Evolutionary conservation across 2,888 invertebrate species (phyloP), one percentile per base, ranked within the genome.

Genomic region (Stratiomys singularior): DNA sequence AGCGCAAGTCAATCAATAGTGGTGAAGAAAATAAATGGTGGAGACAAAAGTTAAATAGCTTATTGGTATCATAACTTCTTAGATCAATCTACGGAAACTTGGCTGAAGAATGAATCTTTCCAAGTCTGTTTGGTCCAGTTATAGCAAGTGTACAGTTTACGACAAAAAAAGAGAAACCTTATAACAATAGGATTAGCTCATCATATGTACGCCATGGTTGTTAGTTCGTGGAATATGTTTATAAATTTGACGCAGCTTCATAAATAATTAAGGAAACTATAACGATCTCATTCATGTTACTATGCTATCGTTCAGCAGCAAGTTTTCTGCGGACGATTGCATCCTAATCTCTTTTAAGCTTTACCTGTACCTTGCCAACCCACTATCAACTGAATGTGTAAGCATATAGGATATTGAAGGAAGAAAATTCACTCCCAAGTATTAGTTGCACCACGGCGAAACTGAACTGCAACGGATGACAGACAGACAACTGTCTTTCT

Each of bases 401-500:
- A 5, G 9, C 3, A 37, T 37, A 37, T 37, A 3, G 9, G 9
- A 37, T 37, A 37, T 37, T 9, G 37, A 37, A 37, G 37, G 37
- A 21, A 67, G 46, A 4, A 30, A 72, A 72, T 74, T 60, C 58
- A 74, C 74, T 74, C 60, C 74, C 58, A 58, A 37, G 56, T 37
- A 37, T 67, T 21, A 58, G 37, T 60, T 74, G 60, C 60, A 74
- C 23, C 74, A 74, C 28, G 30, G 27, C 60, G 21, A 18, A 47
- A 60, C 18, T 28, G 30, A n/a, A 5, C 23, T 21, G 15, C 30
- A 37, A 60, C 30, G 74, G 74, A 30, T 56, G 72, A 72, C 74
- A 58, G 58, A 74, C 74, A 74, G 74, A 74, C 74, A 58, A 74
- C 74, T 58, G 58, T 74, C 74, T 60, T 72, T 25, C 18, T 72